phyloP scores from a whole-genome alignment of 1,140 invertebrate genomes.

The Pristionchus pacificus region DNA sequence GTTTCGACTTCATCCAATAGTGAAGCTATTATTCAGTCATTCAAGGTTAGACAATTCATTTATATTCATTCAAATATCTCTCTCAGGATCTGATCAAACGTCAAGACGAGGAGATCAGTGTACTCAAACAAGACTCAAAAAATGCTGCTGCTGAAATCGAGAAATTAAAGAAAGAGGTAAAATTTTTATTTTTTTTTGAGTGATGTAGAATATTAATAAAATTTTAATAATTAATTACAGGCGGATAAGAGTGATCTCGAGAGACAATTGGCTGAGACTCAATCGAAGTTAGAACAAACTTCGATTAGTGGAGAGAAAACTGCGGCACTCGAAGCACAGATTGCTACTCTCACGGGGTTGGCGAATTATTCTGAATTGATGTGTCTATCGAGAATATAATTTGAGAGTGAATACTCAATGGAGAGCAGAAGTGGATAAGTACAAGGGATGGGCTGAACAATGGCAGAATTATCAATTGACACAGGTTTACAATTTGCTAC shows the following conservation, averaged over 20 bases:
- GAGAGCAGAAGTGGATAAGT: conserved; percentile 48
- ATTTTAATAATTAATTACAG: not conserved
- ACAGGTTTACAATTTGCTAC: conserved; percentile 25
- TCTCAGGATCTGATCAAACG: conserved; percentile 72
- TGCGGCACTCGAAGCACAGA: conserved; percentile 20
- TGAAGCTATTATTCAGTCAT: conserved; percentile 63
- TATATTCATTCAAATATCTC: too few species aligned
- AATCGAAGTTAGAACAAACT: not conserved
- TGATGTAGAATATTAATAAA: not conserved
- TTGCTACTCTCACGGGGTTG: conserved; percentile 37
- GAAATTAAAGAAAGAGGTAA: conserved; percentile 20
- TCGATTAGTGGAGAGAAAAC: not conserved
- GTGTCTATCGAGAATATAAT: not conserved
- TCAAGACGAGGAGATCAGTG: conserved; percentile 72
- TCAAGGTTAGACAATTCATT: conserved; percentile 67
- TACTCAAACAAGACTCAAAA: conserved; percentile 69
- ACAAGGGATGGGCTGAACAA: conserved; percentile 49
- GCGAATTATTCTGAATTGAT: not conserved
- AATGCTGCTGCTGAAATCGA: conserved; percentile 73
- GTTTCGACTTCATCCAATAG: conserved; percentile 48
- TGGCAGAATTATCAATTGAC: conserved; percentile 53
- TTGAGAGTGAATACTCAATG: conserved; percentile 42
- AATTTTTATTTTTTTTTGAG: not conserved
- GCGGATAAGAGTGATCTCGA: not conserved
- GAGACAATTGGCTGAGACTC: not conserved